A percentile compares a stretch with the other conserved stretches of the same genome.
phyloP scores from a whole-genome alignment of 1,140 invertebrate species.

The Chironomus tepperi region DNA sequence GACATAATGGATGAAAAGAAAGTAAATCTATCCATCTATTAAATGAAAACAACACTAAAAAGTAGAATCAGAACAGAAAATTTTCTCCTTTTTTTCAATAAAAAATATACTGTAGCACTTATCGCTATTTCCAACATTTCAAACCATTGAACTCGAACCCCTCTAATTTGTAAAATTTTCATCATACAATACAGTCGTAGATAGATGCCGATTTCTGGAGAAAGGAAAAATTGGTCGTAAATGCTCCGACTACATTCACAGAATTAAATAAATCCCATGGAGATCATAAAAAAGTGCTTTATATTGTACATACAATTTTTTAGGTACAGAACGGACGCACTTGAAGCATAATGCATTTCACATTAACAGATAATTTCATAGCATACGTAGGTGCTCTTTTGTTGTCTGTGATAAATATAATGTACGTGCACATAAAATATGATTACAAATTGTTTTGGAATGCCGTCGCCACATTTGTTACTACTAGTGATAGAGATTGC shows the following conservation, averaged over 20 bases:
- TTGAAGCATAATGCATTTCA: slow-evolving; percentile 13
- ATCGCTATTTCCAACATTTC: no score
- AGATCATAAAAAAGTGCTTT: not conserved
- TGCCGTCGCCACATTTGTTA: no score
- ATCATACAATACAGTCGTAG: not conserved
- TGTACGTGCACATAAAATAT: slow-evolving; percentile 1
- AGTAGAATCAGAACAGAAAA: no score
- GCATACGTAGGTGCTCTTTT: slow-evolving; percentile 4
- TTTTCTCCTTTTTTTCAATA: no score
- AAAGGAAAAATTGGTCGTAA: not conserved
- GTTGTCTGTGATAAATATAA: not conserved
- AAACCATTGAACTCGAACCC: not conserved
- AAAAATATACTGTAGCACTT: no score
- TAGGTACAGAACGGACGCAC: not conserved
- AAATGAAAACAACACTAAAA: no score
- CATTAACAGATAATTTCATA: slow-evolving; percentile 11
- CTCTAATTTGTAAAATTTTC: not conserved
- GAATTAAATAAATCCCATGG: slow-evolving; percentile 13
- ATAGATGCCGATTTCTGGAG: not conserved
- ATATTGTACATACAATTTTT: not conserved
- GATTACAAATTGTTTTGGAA: not conserved
- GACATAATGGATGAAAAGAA: no score
- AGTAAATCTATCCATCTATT: no score
- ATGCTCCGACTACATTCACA: not conserved
- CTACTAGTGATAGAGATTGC: no score